Conservation (phyloP, 2,888 invertebrate species). For the Dolomedes plantarius region DNA sequence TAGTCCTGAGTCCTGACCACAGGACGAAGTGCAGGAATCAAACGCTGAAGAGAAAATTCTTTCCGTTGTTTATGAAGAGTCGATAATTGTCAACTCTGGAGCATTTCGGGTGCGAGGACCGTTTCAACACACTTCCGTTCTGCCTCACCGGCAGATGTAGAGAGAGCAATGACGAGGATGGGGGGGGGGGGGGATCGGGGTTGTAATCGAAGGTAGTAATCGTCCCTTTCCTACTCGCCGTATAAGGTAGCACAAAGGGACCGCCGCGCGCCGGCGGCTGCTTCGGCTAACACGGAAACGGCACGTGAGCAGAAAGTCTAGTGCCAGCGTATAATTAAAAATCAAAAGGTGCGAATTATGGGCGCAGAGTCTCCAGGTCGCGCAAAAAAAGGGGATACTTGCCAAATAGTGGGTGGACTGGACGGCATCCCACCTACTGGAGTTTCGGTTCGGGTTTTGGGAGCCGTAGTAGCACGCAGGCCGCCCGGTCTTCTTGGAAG, state of each 20-base stretch:
- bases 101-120: background rate
- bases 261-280: conserved; percentile 35
- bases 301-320: conserved; percentile 67
- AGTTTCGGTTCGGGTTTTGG: conserved; percentile 24
- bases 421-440: conserved; percentile 52
- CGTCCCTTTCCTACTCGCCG: conserved; percentile 18
- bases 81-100: no score
- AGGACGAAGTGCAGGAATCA: no score
- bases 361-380: conserved; percentile 4
- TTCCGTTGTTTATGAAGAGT: no score
- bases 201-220: conserved; percentile 36
- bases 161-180: conserved; percentile 26
- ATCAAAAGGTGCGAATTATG: conserved; percentile 73
- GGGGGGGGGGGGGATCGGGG: background rate
- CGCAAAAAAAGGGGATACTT: background rate
- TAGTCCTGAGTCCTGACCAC: no score
- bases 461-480: background rate
- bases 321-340: conserved; percentile 73
- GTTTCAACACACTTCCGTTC: background rate
- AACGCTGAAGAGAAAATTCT: no score
- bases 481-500: background rate
- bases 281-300: conserved; percentile 34
- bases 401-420: conserved; percentile 53
- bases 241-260: conserved; percentile 44
- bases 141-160: conserved; percentile 3